phyloP scores from a whole-genome alignment of 1,140 invertebrate species.

The Metaphire vulgaris region DNA sequence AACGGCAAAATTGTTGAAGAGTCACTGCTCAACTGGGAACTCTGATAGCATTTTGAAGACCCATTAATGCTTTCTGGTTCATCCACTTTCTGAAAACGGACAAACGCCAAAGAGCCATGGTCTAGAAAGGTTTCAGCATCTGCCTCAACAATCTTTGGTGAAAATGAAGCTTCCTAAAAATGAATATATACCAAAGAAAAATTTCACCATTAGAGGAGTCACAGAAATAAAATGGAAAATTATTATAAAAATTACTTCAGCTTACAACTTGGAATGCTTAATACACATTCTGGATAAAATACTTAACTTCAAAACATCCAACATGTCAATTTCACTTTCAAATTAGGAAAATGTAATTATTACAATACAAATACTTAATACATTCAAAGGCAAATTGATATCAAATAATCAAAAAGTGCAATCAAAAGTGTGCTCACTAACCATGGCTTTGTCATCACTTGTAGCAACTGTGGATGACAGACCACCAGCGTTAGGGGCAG shows the following conservation, averaged over 20 bases:
- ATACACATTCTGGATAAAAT: no score
- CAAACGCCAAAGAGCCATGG: background rate
- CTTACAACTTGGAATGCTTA: no score
- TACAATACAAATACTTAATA: no score
- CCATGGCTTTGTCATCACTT: no score
- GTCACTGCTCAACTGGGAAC: background rate
- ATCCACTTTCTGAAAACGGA: background rate
- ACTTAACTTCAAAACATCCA: no score
- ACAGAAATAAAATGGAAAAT: background rate
- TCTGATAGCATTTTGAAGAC: background rate
- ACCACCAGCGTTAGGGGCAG: background rate
- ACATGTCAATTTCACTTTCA: no score
- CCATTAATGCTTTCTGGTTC: background rate
- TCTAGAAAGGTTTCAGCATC: background rate
- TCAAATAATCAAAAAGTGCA: no score
- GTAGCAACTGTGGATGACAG: background rate
- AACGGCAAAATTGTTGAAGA: background rate
- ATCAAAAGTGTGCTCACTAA: no score
- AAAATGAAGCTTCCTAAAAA: background rate
- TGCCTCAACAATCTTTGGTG: background rate
- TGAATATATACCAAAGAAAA: background rate
- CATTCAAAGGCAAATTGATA: no score
- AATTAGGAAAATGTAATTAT: no score
- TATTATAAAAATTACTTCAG: no score
- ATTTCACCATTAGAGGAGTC: background rate